phyloP scores from a whole-genome alignment of 1,140 invertebrate species.

The Drosophila teissieri region DNA sequence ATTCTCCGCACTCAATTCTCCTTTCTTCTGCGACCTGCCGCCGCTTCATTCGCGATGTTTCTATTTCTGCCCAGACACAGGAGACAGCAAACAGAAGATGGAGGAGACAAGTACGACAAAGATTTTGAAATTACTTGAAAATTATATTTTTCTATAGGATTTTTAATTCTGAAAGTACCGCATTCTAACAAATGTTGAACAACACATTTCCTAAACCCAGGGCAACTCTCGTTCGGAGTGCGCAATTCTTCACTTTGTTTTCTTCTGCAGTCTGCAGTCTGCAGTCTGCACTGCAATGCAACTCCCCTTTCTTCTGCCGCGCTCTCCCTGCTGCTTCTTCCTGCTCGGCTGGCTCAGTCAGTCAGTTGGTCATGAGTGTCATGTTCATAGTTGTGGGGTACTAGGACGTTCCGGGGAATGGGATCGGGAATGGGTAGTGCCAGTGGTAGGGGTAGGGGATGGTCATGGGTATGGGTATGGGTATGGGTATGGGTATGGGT shows the following conservation, averaged over 20 bases:
- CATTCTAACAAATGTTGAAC: too few relatives aligned
- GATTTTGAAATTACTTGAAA: too few relatives aligned
- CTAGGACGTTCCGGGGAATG: constrained; percentile 9
- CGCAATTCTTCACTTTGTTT: constrained; percentile 6
- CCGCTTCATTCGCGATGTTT: constrained; percentile 41
- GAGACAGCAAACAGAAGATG: background rate
- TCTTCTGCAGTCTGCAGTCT: background rate
- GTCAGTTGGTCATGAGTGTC: constrained; percentile 84
- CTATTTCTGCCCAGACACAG: constrained; percentile 35
- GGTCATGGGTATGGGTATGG: background rate
- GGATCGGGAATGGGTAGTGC: background rate
- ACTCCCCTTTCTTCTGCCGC: constrained; percentile 2
- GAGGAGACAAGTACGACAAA: background rate
- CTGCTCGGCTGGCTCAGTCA: constrained; percentile 59
- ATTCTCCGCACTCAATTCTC: background rate
- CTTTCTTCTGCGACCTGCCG: background rate
- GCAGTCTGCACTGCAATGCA: background rate
- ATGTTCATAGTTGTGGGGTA: constrained; percentile 56
- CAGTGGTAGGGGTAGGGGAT: background rate
- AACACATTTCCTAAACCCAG: too few relatives aligned
- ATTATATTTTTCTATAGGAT: too few relatives aligned
- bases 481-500: background rate
- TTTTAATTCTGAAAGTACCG: too few relatives aligned
- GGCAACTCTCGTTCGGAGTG: background rate
- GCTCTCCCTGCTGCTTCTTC: constrained; percentile 14